These are phyloP conservation scores for Diplodus puntazzo DNA, from an alignment of 2,797 vertebrate species.

Conservation along the genomic window DNA sequence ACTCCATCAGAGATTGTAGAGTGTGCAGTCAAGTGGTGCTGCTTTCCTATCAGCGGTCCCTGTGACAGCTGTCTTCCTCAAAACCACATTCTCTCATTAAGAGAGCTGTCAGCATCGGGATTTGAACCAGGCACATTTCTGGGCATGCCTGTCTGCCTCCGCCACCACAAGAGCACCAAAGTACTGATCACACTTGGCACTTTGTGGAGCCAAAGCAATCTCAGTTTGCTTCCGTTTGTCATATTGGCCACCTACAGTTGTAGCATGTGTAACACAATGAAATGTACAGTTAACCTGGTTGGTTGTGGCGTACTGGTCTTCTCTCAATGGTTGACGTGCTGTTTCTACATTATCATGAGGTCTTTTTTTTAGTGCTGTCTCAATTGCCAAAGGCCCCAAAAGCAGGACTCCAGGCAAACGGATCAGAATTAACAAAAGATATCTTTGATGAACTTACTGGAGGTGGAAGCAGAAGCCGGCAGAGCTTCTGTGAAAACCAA, in stretches of 20 bases:
- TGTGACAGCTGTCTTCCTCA: constrained; percentile 27
- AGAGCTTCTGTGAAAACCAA: no score
- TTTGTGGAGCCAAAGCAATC: background rate
- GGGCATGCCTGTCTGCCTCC: constrained; percentile 6
- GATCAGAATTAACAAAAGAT: no score
- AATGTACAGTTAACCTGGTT: background rate
- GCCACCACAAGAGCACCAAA: background rate
- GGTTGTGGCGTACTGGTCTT: background rate
- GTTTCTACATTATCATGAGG: no score
- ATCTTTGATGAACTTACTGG: no score
- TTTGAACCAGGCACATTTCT: constrained; percentile 5
- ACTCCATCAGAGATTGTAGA: constrained; percentile 23
- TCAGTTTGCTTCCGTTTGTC: background rate
- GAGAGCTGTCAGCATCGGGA: background rate
- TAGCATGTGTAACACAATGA: background rate
- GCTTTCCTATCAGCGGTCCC: constrained; percentile 18
- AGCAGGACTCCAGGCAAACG: no score
- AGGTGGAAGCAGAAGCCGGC: no score
- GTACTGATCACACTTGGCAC: background rate
- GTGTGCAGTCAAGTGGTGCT: background rate
- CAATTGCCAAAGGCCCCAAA: no score
- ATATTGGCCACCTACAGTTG: background rate
- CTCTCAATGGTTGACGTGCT: background rate
- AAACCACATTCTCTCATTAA: constrained; percentile 45
- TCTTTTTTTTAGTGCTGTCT: no score